phyloP scores from a whole-genome alignment of 2,113 vertebrate genomes.

The Symphodus melops region DNA sequence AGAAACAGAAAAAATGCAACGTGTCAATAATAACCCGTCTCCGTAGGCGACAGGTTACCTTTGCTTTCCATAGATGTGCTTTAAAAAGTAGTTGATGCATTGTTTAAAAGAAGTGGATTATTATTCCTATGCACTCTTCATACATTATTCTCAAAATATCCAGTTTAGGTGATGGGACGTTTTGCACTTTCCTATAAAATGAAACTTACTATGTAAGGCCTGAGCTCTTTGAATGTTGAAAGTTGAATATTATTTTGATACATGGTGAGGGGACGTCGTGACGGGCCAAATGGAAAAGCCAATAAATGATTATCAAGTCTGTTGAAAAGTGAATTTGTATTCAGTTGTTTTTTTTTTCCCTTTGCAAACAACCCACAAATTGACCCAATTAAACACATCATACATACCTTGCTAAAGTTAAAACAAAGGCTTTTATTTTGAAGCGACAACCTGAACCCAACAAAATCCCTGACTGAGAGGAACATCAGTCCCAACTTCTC shows the following conservation, averaged over 20 bases:
- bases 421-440: no score
- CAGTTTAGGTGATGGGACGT: constrained; percentile 47
- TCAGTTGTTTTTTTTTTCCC: neutral
- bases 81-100: constrained; percentile 43
- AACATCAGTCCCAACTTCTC: no score
- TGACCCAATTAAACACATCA: no score
- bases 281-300: constrained; percentile 39
- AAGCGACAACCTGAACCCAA: no score
- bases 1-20: constrained; percentile 7
- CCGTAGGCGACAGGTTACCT: neutral
- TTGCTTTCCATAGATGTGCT: constrained; percentile 52
- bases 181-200: constrained; percentile 69
- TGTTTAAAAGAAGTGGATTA: constrained; percentile 12
- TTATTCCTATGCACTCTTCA: constrained; percentile 60
- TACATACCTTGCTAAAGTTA: no score
- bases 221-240: constrained; percentile 56
- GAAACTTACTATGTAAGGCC: constrained; percentile 11
- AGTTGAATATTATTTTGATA: constrained; percentile 49
- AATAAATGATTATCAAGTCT: constrained; percentile 29
- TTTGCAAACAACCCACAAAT: no score
- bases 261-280: constrained; percentile 19
- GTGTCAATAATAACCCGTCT: constrained; percentile 15
- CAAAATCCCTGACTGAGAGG: no score
- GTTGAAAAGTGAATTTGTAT: constrained; percentile 38
- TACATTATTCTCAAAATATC: constrained; percentile 26